Evolutionary conservation across 2,113 vertebrate genomes (phyloP).

Genomic region (Tragelaphus imberbis): DNA sequence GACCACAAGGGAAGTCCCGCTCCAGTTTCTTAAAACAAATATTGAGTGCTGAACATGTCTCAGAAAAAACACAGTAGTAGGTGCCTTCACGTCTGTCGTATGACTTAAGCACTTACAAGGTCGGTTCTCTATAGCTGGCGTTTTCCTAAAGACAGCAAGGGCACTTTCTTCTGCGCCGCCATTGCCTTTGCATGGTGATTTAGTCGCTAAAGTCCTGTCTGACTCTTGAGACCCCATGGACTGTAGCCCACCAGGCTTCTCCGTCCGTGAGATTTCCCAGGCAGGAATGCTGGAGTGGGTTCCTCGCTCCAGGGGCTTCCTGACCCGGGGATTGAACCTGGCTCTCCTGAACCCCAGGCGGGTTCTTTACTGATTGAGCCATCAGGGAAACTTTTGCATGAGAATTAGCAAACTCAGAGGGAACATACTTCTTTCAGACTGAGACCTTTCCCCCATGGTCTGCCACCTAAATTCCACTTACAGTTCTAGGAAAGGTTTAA

Average conservation of each 20-base stretch:
- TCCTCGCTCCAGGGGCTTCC: not conserved
- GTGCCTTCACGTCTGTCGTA: not conserved
- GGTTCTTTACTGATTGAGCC: not conserved
- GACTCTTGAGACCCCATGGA: not conserved
- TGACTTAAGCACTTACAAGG: not conserved
- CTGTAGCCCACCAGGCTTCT: not conserved
- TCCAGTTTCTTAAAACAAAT: not conserved
- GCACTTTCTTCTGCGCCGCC: rapidly evolving
- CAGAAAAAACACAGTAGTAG: rapidly evolving
- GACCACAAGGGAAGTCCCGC: not conserved
- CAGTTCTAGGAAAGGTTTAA: not conserved
- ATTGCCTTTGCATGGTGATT: not conserved
- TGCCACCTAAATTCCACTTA: not conserved
- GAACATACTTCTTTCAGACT: not conserved
- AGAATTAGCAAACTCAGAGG: not conserved
- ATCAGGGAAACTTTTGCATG: not conserved
- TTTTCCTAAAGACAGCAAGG: rapidly evolving
- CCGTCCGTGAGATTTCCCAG: not conserved
- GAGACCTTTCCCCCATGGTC: not conserved
- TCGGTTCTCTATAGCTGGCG: not conserved
- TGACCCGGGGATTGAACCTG: not conserved
- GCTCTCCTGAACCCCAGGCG: not conserved
- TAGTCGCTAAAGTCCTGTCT: not conserved
- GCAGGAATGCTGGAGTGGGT: not conserved
- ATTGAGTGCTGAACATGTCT: too few species aligned